Base-by-base conservation (phyloP, 2,113 vertebrate species). In the Dascyllus trimaculatus region DNA sequence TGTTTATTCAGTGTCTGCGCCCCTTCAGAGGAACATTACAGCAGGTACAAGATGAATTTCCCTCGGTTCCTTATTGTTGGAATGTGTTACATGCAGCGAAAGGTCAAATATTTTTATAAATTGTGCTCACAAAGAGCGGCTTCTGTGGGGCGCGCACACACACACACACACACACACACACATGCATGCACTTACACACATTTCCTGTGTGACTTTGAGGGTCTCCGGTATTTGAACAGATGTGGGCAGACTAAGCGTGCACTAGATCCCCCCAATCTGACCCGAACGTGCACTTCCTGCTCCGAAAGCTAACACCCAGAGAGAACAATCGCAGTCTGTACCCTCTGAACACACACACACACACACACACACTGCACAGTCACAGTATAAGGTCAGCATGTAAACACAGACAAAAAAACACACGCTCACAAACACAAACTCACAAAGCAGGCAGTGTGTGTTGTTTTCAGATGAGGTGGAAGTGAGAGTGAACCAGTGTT, bases 201-300 rank as follows among this genome's bases (percentile, higher is more conserved):
- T 80, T 94, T 94, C 91, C 93, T 92, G 76, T 88, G 85, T 84
- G 85, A 92, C 82, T 92, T 87, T 74, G 86, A 93, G 88, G 85
- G 86, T 88, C 90, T 88, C 81, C 89, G 93, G 85, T 93, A 94
- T 92, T 93, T 94, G 90, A 93, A 94, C 94, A 95, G 94, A 95
- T 95, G 95, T 93, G 85, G 89, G 84, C 80, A 93, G 90, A 84
- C 87, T 84, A 90, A 89, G 74, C 75, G 82, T 82, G 89, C 83
- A n/a, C 87, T 85, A 57, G 78, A 87, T 89, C 86, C 87, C 90
- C 82, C 78, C 85, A 13, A 13, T 45, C 82, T 93, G 94, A 95
- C 94, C 94, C 38, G 45, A 85, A 82, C 57, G 58, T 94, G 93
- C 93, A 95, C 95, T 95, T 95, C 95, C 95, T 95, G 92, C 87